Base-by-base conservation (phyloP, 1,140 invertebrate genomes). In the Bombus picipes region DNA sequence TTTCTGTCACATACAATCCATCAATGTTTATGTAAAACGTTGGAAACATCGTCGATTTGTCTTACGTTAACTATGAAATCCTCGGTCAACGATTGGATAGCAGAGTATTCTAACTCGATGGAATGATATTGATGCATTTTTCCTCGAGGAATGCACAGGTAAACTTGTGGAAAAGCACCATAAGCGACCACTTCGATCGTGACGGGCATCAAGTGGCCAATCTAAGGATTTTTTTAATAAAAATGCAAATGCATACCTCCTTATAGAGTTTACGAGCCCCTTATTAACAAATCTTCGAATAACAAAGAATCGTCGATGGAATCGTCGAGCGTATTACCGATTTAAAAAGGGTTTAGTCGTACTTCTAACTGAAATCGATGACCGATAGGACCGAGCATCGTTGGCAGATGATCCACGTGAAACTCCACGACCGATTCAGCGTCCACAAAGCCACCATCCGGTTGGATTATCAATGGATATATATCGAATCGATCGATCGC, bases 161-260 rank as follows among this genome's bases (percentile, higher is more conserved):
- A 94, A 77, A 95, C 81, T 90, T 96, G 95, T 10, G 94, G 92
- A 39, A 94, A 91, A 13, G 93, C 89, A 6, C 91, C 94, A 53
- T 91, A 91, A 18, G 95, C 95, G 77, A 89, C 83, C 10, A 95
- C 90, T 10, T 80, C 83, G 47, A 96, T 88, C 2, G 73, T 87
- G 22, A 93, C 71, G 2, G 94, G 92, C 53, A 93, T 87, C 34
- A 92, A 75, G 84, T 93, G 89, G n/a, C 85, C 92, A 1, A 95
- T 85, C 92, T 92, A 39, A 59, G 72, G 62, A 72, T 39, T 2
- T 2, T 2, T 68, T 68, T 32, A 68, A 62, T n/a, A 53, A 53
- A 53, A 53, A 53, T 53, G 47, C 18, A 53, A 53, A 53, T 53
- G 1, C 18, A 8, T 53, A 18, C 1, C 18, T 53, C 47, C 18